Evolutionary conservation across 1,140 invertebrate genomes (phyloP).

Genomic region (Drosophila nebulosa): DNA sequence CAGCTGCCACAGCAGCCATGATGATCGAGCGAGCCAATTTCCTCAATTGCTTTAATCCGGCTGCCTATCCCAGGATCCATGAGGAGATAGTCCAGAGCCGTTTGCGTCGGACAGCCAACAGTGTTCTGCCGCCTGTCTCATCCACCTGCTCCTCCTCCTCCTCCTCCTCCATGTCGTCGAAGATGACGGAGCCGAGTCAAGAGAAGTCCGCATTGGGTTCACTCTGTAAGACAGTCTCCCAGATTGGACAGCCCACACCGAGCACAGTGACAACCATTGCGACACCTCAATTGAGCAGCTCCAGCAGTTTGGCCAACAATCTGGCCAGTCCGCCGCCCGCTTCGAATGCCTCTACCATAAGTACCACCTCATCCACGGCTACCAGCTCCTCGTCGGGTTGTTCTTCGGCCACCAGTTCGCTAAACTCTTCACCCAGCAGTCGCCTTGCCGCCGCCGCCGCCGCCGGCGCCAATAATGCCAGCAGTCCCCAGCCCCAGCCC

Average conservation of each 20-base stretch:
- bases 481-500: slow-evolving; percentile 76
- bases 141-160: background rate
- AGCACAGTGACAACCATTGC: background rate
- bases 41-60: slow-evolving; percentile 78
- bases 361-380: slow-evolving; percentile 42
- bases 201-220: slow-evolving; percentile 82
- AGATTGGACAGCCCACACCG: slow-evolving; percentile 82
- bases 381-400: slow-evolving; percentile 56
- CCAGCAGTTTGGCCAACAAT: slow-evolving; percentile 60
- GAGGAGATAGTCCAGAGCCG: slow-evolving; percentile 78
- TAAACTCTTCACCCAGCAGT: slow-evolving; percentile 70
- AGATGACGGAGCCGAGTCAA: slow-evolving; percentile 24
- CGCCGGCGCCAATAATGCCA: slow-evolving; percentile 47
- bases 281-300: slow-evolving; percentile 24
- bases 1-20: slow-evolving; percentile 75
- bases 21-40: slow-evolving; percentile 79
- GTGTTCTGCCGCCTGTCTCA: slow-evolving; percentile 37
- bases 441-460: slow-evolving; percentile 45
- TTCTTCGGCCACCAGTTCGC: slow-evolving; percentile 74
- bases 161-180: slow-evolving; percentile 17
- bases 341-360: slow-evolving; percentile 69
- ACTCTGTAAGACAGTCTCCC: slow-evolving; percentile 84
- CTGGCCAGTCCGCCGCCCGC: slow-evolving; percentile 68
- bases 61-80: slow-evolving; percentile 79
- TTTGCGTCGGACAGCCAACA: slow-evolving; percentile 47